Evolutionary conservation across 2,888 invertebrate genomes (phyloP).

Genomic region (Brenthis ino): DNA sequence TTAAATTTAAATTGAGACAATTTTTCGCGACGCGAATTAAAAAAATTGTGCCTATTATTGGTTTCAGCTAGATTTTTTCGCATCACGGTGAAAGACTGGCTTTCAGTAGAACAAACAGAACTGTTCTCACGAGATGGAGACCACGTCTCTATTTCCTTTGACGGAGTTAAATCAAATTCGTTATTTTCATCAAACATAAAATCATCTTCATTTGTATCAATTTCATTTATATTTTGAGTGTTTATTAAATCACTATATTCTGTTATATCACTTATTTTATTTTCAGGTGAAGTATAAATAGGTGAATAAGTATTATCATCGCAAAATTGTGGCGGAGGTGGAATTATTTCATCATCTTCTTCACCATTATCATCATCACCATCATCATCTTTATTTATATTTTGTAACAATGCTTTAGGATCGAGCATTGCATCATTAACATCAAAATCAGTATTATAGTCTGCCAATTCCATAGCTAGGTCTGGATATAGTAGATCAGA

Average conservation of each 20-base stretch:
- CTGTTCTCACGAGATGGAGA: slow-evolving; percentile 47
- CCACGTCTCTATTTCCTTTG: slow-evolving; percentile 63
- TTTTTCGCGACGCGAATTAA: slow-evolving; percentile 37
- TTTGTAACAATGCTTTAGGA: slow-evolving; percentile 65
- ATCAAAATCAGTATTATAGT: slow-evolving; percentile 42
- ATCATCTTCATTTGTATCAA: too few species aligned
- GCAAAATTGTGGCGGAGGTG: slow-evolving; percentile 64
- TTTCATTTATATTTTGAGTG: slow-evolving; percentile 7
- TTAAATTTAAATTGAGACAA: slow-evolving; percentile 58
- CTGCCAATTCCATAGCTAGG: slow-evolving; percentile 10
- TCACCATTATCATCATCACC: slow-evolving; percentile 17
- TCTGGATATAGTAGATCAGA: slow-evolving; percentile 4
- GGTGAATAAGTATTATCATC: slow-evolving; percentile 38
- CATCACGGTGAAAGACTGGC: slow-evolving; percentile 39
- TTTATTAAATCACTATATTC: background rate
- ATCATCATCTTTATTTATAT: slow-evolving; percentile 44
- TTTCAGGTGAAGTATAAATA: slow-evolving; percentile 18
- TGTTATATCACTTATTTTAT: slow-evolving; percentile 21
- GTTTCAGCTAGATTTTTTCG: slow-evolving; percentile 40
- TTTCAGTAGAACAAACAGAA: slow-evolving; percentile 1
- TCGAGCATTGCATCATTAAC: slow-evolving; percentile 63
- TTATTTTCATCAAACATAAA: background rate
- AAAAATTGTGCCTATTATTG: slow-evolving; percentile 18
- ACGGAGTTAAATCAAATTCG: slow-evolving; percentile 42
- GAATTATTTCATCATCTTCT: slow-evolving; percentile 50